These are phyloP conservation scores for Ischnura elegans DNA, from an alignment of 2,888 invertebrate species.

Conservation along the genomic window DNA sequence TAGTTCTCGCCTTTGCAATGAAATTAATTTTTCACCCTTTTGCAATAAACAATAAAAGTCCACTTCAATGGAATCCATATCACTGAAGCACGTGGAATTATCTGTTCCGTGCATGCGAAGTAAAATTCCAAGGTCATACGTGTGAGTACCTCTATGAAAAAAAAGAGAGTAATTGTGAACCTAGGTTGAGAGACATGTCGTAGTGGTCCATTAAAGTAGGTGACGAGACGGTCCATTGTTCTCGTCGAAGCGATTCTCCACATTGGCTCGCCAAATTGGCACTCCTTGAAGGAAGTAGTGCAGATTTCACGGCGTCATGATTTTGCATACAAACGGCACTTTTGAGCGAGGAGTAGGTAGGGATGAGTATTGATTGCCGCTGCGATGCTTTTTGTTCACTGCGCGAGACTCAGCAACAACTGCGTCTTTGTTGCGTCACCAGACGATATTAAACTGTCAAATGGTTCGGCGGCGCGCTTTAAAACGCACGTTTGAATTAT, in stretches of 20 bases:
- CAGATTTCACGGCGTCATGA: not conserved
- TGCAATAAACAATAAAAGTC: not conserved
- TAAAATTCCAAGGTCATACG: not conserved
- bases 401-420: not conserved
- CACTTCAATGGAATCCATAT: not conserved
- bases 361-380: not conserved
- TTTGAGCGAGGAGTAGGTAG: not conserved
- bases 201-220: not conserved
- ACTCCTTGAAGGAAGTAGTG: not conserved
- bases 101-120: not conserved
- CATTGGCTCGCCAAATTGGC: slow-evolving; percentile 1
- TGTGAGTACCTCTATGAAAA: not conserved
- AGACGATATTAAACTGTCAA: not conserved
- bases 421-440: not conserved
- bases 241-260: not conserved
- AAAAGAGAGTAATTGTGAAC: no score
- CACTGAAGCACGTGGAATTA: not conserved
- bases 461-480: not conserved
- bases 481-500: slow-evolving; percentile 5
- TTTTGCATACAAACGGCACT: slow-evolving; percentile 35
- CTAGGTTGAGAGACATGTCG: not conserved
- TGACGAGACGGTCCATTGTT: not conserved
- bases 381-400: not conserved
- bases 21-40: not conserved
- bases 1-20: no score